phyloP scores from a whole-genome alignment of 2,888 invertebrate genomes.

The Diarsia mendica region DNA sequence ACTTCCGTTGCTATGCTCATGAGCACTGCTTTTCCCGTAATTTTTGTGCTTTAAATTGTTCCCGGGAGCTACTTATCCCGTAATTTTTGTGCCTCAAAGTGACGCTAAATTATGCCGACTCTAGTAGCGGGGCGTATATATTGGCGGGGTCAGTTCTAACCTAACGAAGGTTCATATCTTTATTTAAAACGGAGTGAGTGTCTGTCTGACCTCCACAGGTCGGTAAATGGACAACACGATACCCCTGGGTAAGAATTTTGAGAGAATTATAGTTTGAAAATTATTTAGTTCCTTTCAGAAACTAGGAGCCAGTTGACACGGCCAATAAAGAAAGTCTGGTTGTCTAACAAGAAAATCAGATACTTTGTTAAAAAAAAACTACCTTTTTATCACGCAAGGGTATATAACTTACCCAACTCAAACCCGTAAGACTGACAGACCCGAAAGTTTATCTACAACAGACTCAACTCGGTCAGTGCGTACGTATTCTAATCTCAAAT shows the following conservation, averaged over 20 bases:
- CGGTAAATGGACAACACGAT: neutral
- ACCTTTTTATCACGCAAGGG: neutral
- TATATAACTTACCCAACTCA: constrained; percentile 1
- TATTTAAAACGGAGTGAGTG: neutral
- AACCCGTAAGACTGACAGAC: neutral
- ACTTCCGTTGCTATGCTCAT: neutral
- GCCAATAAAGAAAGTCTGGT: neutral
- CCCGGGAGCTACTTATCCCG: too few relatives aligned
- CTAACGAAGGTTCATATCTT: neutral
- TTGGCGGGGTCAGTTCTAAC: neutral
- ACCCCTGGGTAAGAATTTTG: neutral
- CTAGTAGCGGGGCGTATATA: neutral
- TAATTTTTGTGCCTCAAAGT: too few relatives aligned
- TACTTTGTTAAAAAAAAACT: neutral
- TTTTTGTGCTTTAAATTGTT: too few relatives aligned
- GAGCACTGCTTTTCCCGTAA: too few relatives aligned
- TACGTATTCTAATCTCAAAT: constrained; percentile 8
- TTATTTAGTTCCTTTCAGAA: too few relatives aligned
- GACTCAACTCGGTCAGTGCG: neutral
- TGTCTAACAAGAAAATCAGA: neutral
- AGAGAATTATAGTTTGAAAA: neutral
- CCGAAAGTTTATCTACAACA: constrained; percentile 21
- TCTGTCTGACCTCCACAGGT: neutral
- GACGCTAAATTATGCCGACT: too few relatives aligned
- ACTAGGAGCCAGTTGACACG: too few relatives aligned